Evolutionary conservation across 2,888 invertebrate genomes (phyloP), one percentile per base, ranked within the genome.

Genomic region (Patella caerulea): DNA sequence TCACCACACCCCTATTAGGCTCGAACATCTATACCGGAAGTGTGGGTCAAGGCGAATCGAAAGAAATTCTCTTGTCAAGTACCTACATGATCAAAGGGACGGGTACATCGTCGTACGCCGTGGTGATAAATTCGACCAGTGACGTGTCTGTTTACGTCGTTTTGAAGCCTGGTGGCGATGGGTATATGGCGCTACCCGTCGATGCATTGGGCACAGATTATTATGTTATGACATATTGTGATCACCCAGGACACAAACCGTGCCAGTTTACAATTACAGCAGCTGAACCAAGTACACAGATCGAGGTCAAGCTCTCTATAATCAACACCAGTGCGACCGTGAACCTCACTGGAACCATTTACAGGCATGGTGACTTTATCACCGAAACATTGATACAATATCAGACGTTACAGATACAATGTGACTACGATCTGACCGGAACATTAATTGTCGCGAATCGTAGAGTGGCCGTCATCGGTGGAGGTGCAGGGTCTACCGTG

Each of bases 381-480:
- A 75, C 79, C 1, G 75, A 82, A 14, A 71, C 55, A 7, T 54
- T 84, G 2, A 71, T 78, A 17, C 78, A 78, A 45, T 76, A 70
- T n/a, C 79, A 83, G 14, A 79, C 83, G 24, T 29, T 81, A 12
- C 80, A 84, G 29, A 73, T 82, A 53, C 79, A 83, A 71, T 83
- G 83, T 69, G 29, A 15, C 11, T n/a, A 71, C 15, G 84, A 84
- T 74, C 72, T 84, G 4, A 78, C 82, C 14, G 84, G 84, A 14
- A 82, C 83, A 2, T 74, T 79, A 17, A 75, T 84, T 14, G 71
- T 52, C 3, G 70, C 84, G 17, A 71, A 79, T 52, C 77, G 79
- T 15, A 75, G 70, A 0, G 72, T 84, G 2, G 78, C 78, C 11
- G 81, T 84, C n/a, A 79, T 80, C 45, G 78, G 75, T 11, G 84